Base-by-base conservation (phyloP, 2,113 vertebrate species). In the Tupaia tana region DNA sequence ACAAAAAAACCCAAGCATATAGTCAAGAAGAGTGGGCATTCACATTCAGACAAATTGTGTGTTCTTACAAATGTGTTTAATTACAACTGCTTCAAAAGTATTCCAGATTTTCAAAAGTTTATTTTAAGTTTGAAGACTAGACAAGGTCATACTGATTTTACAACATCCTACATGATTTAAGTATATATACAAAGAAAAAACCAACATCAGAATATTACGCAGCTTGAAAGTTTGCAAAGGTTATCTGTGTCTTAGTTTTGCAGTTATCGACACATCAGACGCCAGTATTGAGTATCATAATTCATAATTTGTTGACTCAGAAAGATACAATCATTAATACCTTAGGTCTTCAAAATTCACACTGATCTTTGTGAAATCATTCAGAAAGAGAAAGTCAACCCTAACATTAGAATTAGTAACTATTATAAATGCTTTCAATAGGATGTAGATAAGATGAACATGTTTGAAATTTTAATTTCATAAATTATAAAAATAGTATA, bases 91-190 rank as follows among this genome's bases (percentile, higher is more conserved):
- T 97, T 92, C 85, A 95, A 97, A 97, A 97, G 92, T 74, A 67
- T 80, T 84, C 85, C 96, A 79, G 95, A 98, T 98, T 99, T 98
- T 99, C 97, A 98, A 98, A 99, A 98, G 97, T 98, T 99, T 99
- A 99, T 99, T 99, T 98, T 98, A 98, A 98, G 97, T 98, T 98
- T 98, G 97, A 98, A 98, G 98, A 98, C 98, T 99, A 98, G 98
- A 99, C 98, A 98, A 98, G 98, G 97, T 98, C 92, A 98, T 99
- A 99, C 98, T 98, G 97, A 97, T 98, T 98, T 98, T 99, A 99
- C 98, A 98, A 98, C 89, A 90, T 98, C 97, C 98, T 99, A 99
- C 98, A 97, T 98, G 97, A 98, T 98, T 98, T 98, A 98, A 97
- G 96, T 98, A 98, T 99, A 98, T 99, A 98, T 98, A 99, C 98